Evolutionary conservation across 2,888 invertebrate genomes (phyloP), one percentile per base, ranked within the genome.

Genomic region (Tupiocoris notatus): DNA sequence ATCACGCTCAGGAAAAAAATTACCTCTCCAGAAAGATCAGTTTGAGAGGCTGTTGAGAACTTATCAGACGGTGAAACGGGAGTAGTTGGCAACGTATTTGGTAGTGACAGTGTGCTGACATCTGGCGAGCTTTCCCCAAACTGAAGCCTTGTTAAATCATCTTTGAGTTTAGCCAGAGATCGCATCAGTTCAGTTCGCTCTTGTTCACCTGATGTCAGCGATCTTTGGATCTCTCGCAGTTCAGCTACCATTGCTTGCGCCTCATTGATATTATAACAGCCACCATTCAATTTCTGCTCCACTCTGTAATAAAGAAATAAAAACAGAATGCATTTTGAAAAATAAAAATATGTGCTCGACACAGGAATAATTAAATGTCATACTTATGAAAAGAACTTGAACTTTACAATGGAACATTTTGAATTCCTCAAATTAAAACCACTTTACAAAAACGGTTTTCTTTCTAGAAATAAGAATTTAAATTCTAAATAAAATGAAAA

Each of bases 161-260:
- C 96, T 85, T 96, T 96, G 73, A 97, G 88, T 83, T 95, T 93
- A 1, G 95, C 95, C 82, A 97, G 85, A 9, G 95, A 94, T 85
- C 94, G 94, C 94, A 97, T 96, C 78, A 97, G 87, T 83, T 96
- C 95, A 58, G 93, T 94, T 82, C 95, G 93, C 84, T 97, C 96
- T 83, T 94, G 94, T 84, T 96, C 96, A 0, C 96, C 96, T 0
- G 92, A 92, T 6, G 92, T 91, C 54, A 97, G 86, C 0, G 95
- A 95, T 83, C 93, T 92, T 85, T 96, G 96, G 80, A 97, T 95
- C 85, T 95, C 94, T 80, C 93, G 89, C 81, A 98, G 88, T 85
- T 97, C 96, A 71, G 92, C 92, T 88, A 96, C 92, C 78, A 98
- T 96, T n/a, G 95, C 95, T 85, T 96, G 95, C 16, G 96, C 97